These are phyloP conservation scores for Sarcophaga peregrina DNA, from an alignment of 1,140 invertebrate species.

Conservation along the genomic window DNA sequence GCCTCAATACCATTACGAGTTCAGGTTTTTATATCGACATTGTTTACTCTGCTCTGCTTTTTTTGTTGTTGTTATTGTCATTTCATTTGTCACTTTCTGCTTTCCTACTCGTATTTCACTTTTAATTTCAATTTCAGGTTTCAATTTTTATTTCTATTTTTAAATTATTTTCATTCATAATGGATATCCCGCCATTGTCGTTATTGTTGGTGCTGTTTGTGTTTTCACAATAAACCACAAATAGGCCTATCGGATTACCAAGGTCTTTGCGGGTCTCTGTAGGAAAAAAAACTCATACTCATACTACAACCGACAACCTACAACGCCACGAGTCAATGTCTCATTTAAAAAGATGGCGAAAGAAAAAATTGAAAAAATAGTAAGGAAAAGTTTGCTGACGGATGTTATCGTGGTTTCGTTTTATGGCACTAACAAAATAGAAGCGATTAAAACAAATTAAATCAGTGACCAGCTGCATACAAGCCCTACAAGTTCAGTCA, in stretches of 20 bases:
- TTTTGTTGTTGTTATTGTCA: neutral
- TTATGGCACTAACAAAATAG: too few relatives aligned
- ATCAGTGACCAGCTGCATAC: too few relatives aligned
- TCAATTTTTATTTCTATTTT: neutral
- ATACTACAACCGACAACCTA: too few relatives aligned
- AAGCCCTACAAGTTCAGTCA: too few relatives aligned
- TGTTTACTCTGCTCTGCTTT: neutral
- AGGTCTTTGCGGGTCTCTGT: neutral
- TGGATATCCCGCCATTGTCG: too few relatives aligned
- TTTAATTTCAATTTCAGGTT: constrained; percentile 10
- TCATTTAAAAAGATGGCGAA: neutral
- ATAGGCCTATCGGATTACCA: neutral
- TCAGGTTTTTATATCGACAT: neutral
- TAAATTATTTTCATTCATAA: neutral
- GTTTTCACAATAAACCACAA: neutral
- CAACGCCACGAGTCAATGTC: neutral
- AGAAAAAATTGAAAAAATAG: neutral
- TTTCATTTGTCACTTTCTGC: neutral
- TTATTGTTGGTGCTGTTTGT: neutral
- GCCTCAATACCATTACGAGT: too few relatives aligned
- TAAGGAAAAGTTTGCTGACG: neutral
- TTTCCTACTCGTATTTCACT: constrained; percentile 13
- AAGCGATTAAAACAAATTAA: too few relatives aligned
- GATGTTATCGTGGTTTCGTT: too few relatives aligned
- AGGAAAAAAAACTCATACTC: neutral